Conservation (phyloP, 35 echinoderm and acorn worm species). For the Strongylocentrotus purpuratus region DNA sequence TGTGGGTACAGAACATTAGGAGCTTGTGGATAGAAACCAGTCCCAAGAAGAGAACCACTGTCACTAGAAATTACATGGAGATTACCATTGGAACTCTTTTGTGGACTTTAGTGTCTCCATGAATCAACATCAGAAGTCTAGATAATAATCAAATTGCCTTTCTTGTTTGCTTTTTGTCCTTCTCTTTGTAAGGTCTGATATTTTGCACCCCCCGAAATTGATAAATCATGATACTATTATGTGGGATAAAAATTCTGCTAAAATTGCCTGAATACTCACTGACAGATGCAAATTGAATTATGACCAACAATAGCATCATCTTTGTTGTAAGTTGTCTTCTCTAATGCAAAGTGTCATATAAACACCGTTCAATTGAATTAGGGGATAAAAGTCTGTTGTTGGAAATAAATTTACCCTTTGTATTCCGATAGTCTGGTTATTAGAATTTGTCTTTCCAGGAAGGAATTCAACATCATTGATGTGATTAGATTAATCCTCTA, state of each 20-base stretch:
- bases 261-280: neutral
- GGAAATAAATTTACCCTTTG: neutral
- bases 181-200: neutral
- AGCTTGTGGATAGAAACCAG: neutral
- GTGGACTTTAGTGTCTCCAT: neutral
- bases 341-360: neutral
- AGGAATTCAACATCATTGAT: neutral
- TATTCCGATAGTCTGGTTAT: neutral
- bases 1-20: neutral
- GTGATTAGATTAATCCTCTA: neutral
- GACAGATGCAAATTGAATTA: neutral
- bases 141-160: neutral
- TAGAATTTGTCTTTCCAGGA: neutral
- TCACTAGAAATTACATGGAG: neutral
- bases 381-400: neutral
- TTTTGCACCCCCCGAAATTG: neutral
- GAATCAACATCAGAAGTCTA: neutral
- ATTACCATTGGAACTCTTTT: neutral
- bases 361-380: neutral
- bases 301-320: neutral
- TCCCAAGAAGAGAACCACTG: neutral
- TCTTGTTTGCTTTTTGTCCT: neutral
- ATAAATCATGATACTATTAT: neutral
- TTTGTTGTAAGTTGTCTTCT: neutral
- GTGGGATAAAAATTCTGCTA: neutral